These are phyloP conservation scores for Emydoidea blandingii DNA, from an alignment of 2,797 vertebrate species.

Conservation along the genomic window DNA sequence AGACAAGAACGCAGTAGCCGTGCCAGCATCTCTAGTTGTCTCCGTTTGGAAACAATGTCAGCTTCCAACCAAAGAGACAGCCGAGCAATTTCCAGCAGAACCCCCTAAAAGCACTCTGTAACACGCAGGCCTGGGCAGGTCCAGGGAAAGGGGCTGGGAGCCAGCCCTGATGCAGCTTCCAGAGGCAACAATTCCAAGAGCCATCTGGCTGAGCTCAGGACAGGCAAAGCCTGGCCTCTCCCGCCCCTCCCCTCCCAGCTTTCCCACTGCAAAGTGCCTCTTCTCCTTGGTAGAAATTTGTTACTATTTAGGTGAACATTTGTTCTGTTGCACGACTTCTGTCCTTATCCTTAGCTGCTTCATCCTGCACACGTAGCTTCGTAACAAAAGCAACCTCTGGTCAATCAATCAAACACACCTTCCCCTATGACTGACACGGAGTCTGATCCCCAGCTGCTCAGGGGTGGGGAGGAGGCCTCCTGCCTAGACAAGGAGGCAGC, in stretches of 20 bases:
- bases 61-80: neutral
- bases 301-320: neutral
- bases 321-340: neutral
- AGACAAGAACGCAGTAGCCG: neutral
- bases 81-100: neutral
- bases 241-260: neutral
- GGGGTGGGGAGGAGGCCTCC: neutral
- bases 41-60: neutral
- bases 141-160: neutral
- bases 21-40: neutral
- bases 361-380: neutral
- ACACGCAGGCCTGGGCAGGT: neutral
- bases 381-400: neutral
- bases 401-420: neutral
- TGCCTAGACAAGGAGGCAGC: neutral
- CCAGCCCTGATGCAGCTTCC: neutral
- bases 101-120: neutral
- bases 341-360: neutral
- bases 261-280: neutral
- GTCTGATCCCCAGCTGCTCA: neutral
- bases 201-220: neutral
- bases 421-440: neutral
- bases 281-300: neutral
- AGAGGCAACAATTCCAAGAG: neutral
- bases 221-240: neutral